Evolutionary conservation across 2,113 vertebrate species (phyloP).

Genomic region (Peromyscus leucopus): DNA sequence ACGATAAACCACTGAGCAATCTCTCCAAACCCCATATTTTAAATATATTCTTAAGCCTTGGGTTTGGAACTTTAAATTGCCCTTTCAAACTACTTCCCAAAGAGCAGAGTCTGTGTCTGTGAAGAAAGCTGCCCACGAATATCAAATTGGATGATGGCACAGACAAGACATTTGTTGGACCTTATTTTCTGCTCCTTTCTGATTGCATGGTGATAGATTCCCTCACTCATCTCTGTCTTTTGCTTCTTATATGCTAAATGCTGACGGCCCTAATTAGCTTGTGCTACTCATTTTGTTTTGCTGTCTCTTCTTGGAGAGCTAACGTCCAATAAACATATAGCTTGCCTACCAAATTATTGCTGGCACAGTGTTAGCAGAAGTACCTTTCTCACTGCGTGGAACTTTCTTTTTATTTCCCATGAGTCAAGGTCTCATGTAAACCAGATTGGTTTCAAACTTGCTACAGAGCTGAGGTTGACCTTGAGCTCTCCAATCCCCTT

Average conservation of each 20-base stretch:
- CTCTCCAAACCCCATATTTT: neutral
- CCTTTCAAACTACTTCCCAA: neutral
- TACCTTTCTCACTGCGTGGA: neutral
- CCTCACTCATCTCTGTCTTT: neutral
- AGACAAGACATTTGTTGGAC: neutral
- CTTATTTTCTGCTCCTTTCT: neutral
- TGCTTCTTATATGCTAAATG: neutral
- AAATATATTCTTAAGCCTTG: neutral
- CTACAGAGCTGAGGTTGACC: neutral
- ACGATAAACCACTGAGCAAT: neutral
- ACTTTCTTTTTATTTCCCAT: neutral
- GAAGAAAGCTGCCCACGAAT: neutral
- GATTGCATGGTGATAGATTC: neutral
- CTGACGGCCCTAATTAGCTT: neutral
- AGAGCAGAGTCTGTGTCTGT: neutral
- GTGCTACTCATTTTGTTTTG: neutral
- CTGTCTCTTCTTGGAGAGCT: neutral
- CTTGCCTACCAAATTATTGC: neutral
- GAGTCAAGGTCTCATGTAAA: neutral
- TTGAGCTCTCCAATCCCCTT: neutral
- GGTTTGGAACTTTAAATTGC: neutral
- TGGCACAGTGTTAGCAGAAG: neutral
- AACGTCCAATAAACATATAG: neutral
- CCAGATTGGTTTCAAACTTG: neutral
- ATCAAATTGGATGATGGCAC: neutral